Base-by-base conservation (phyloP, 1,140 invertebrate species). In the Aphaenogaster floridana region DNA sequence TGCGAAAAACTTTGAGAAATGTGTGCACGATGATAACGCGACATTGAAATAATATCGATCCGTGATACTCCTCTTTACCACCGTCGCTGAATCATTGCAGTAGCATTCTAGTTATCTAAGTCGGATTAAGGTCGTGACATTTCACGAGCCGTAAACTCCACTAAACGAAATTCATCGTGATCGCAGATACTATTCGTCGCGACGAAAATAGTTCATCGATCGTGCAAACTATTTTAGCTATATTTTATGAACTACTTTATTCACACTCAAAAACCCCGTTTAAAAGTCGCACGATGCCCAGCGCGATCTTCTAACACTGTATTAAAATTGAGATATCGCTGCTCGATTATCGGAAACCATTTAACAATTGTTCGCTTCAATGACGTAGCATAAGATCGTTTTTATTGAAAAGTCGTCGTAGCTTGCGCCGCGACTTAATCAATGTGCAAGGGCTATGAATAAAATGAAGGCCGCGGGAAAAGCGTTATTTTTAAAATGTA, bases 151-250 rank as follows among this genome's bases (percentile, higher is more conserved):
- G 89, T 86, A 81, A 91, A 92, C 79, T 87, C 77, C 88, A 81
- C 59, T 79, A 88, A 91, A 89, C 78, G 86, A 83, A 89, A 88
- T 74, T 86, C 64, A 86, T 54, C 61, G 84, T 76, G 79, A 92
- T 93, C 76, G 78, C 69, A 77, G 78, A 90, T 87, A 84, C 74
- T 76, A 86, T 64, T 66, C 45, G 42, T 8, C 17, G 39, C 15
- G 87, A 90, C 89, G 81, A 91, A 94, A 93, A 93, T 94, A 94
- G 76, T 50, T 34, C 54, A 91, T 93, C 86, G 93, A 94, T 92
- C 91, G 72, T 77, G 63, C 59, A 84, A 28, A 28, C 28, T 28
- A 28, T 28, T 28, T 28, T 28, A 28, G 28, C 28, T 28, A 28
- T 28, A 28, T 28, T 28, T 28, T 28, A 28, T 28, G 28, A 28